Evolutionary conservation across 2,797 vertebrate species (phyloP).

Genomic region (Pygocentrus nattereri): DNA sequence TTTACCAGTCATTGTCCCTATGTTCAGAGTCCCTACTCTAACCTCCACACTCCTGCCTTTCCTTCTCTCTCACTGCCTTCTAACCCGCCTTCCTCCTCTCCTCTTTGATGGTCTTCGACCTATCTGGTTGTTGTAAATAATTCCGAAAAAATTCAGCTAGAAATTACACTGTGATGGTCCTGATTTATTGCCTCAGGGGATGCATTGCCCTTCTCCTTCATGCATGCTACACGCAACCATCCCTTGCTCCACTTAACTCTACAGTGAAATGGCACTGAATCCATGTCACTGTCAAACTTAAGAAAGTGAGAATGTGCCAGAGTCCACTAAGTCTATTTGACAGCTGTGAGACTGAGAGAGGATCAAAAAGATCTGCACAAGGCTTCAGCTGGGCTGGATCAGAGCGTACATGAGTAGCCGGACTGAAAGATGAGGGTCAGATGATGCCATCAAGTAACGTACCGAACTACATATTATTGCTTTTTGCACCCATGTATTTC

Average conservation of each 20-base stretch:
- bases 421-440: background rate
- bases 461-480: background rate
- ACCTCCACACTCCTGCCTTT: too few species aligned
- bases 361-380: slow-evolving; percentile 23
- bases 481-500: background rate
- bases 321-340: background rate
- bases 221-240: background rate
- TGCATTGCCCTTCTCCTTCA: background rate
- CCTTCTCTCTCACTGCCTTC: too few species aligned
- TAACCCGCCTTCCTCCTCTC: too few species aligned
- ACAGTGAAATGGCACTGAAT: background rate
- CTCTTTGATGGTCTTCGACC: too few species aligned
- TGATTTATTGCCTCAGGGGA: background rate
- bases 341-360: slow-evolving; percentile 11
- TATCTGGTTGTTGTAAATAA: background rate
- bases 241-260: background rate
- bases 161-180: background rate
- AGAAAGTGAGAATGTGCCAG: background rate
- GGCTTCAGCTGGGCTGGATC: slow-evolving; percentile 2
- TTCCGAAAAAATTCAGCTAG: background rate
- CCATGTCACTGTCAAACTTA: slow-evolving; percentile 10
- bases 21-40: too few species aligned
- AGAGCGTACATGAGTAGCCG: background rate
- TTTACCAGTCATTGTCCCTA: too few species aligned
- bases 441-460: background rate